phyloP scores from a whole-genome alignment of 2,797 vertebrate species.

The Peromyscus aztecus region DNA sequence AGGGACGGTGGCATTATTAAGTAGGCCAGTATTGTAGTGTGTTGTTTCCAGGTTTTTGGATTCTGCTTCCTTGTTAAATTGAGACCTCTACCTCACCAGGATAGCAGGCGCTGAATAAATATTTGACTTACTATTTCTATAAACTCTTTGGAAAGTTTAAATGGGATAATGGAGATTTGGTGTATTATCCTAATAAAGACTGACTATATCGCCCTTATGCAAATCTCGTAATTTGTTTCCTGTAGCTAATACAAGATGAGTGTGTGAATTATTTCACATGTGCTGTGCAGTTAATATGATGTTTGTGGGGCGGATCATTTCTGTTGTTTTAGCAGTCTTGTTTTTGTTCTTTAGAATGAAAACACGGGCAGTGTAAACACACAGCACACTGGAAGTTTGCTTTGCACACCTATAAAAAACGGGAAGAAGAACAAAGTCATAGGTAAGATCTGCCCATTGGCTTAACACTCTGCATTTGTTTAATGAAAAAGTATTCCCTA shows the following conservation, averaged over 20 bases:
- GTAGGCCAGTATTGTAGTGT: background rate
- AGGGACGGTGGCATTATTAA: background rate
- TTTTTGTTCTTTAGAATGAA: constrained; percentile 91
- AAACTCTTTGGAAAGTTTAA: background rate
- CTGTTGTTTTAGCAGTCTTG: constrained; percentile 54
- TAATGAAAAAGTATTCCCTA: background rate
- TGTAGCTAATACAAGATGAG: background rate
- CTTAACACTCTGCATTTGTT: background rate
- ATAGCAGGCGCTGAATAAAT: background rate
- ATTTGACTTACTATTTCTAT: background rate
- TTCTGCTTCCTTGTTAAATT: background rate
- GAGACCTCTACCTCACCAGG: background rate
- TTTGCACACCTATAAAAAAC: constrained; percentile 97
- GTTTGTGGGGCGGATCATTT: background rate
- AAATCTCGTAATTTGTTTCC: background rate
- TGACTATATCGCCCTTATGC: background rate
- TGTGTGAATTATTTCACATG: background rate
- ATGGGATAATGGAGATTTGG: background rate
- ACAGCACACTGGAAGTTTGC: constrained; percentile 93
- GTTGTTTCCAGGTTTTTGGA: background rate
- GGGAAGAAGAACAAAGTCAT: constrained; percentile 99
- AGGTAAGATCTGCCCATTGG: constrained; percentile 89
- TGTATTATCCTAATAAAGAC: background rate
- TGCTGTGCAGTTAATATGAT: background rate
- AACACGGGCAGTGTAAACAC: constrained; percentile 88